Base-by-base conservation (phyloP, 2,113 vertebrate genomes). In the Picathartes gymnocephalus region DNA sequence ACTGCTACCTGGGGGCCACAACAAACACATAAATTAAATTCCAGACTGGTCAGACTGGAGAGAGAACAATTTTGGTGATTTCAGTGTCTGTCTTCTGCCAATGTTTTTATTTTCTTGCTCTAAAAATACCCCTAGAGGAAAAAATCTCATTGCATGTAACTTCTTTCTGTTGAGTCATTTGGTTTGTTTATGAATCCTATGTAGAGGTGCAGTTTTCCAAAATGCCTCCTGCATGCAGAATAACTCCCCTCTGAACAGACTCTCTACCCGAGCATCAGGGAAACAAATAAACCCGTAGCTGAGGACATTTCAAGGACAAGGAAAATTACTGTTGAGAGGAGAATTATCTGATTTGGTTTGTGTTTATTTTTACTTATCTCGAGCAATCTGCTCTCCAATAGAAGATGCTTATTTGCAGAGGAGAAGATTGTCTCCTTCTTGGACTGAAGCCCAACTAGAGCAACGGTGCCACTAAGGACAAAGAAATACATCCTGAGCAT, bases 301-400 rank as follows among this genome's bases (percentile, higher is more conserved):
- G 61, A 70, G 85, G 86, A 91, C 61, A 81, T 82, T 69, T 79
- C 94, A 93, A 96, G 94, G 95, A 69, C 93, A 95, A 95, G 70
- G 64, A 83, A 77, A 91, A 69, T 45, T 48, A 57, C 77, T 33
- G 65, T 71, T 89, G 39, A 31, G 66, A 74, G 39, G 39, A 94
- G 70, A 96, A 86, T 81, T 54, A 93, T 84, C 94, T 95, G 80
- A 92, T 95, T 84, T 92, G 70, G 17, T 93, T 76, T 0, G 0
- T 96, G 91, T 92, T 95, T 93, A 94, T 92, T 97, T 95, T 96
- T 91, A 81, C 91, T 95, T 91, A 20, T 60, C 85, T 93, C 57
- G 4, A 84, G 69, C 92, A 96, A 95, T 93, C 86, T 95, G 93
- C 53, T 95, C 81, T 87, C 81, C 91, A 69, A 69, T 72, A 81